These are phyloP conservation scores for Galerucella calmariensis DNA, from an alignment of 2,888 invertebrate genomes.

Conservation along the genomic window DNA sequence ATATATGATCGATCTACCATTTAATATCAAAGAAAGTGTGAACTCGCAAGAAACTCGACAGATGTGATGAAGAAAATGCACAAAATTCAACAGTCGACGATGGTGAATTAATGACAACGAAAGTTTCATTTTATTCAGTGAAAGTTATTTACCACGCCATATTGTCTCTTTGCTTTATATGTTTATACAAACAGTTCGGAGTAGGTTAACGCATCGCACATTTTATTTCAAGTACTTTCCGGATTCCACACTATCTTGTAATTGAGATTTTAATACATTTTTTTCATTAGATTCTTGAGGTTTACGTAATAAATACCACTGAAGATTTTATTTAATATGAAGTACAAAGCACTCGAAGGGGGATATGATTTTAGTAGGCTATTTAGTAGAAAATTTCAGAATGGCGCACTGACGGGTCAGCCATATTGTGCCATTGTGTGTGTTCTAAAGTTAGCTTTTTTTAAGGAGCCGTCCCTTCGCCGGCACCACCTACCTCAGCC, in stretches of 20 bases:
- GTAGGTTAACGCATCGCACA: not conserved
- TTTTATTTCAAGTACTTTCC: constrained; percentile 14
- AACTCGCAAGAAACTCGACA: constrained; percentile 16
- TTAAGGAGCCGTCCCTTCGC: too few relatives aligned
- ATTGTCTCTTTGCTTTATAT: constrained; percentile 12
- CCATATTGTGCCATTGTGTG: too few relatives aligned
- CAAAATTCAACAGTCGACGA: not conserved
- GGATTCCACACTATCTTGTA: constrained; percentile 10
- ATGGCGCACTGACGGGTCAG: too few relatives aligned
- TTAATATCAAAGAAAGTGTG: constrained; percentile 20
- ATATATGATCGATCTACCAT: not conserved
- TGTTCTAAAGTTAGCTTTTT: too few relatives aligned
- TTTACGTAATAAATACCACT: too few relatives aligned
- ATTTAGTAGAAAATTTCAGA: too few relatives aligned
- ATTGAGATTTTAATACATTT: not conserved
- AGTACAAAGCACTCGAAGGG: too few relatives aligned
- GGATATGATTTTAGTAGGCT: too few relatives aligned
- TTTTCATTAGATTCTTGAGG: not conserved
- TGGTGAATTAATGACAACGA: constrained; percentile 13
- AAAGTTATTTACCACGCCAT: constrained; percentile 19
- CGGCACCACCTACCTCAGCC: too few relatives aligned
- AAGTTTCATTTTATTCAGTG: constrained; percentile 19
- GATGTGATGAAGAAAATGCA: constrained; percentile 19
- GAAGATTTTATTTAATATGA: too few relatives aligned
- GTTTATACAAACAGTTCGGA: not conserved